These are phyloP conservation scores for Fregetta grallaria DNA, from an alignment of 2,113 vertebrate species.

Conservation along the genomic window DNA sequence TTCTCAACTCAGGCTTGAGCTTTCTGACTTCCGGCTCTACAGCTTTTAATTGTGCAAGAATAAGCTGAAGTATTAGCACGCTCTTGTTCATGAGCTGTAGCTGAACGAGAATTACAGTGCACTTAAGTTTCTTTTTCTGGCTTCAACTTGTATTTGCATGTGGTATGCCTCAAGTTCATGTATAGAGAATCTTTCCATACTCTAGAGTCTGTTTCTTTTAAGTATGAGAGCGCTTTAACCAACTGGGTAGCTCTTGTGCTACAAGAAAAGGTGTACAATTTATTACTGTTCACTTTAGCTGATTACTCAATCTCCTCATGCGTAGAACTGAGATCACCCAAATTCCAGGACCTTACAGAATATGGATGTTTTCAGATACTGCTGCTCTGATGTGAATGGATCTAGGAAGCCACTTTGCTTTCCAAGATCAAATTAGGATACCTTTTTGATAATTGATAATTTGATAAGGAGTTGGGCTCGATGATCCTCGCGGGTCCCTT, in stretches of 20 bases:
- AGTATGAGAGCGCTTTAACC: not conserved
- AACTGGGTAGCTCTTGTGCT: not conserved
- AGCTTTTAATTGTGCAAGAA: not conserved
- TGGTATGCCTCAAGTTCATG: not conserved
- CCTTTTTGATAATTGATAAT: not conserved
- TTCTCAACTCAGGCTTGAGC: not conserved
- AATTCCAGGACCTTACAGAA: not conserved
- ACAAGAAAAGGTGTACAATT: not conserved
- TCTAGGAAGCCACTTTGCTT: not conserved
- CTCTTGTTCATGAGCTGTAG: not conserved
- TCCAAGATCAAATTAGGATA: not conserved
- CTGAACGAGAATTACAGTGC: not conserved
- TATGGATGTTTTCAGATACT: not conserved
- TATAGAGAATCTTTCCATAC: not conserved
- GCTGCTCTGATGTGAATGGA: not conserved
- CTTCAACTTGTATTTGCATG: not conserved
- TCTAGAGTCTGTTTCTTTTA: not conserved
- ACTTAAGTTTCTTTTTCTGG: not conserved
- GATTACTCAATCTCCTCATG: not conserved
- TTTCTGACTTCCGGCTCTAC: slow-evolving; percentile 12
- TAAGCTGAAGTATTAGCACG: not conserved
- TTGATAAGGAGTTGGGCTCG: not conserved
- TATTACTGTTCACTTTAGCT: not conserved
- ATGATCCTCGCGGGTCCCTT: not conserved
- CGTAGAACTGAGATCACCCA: fast-evolving